Evolutionary conservation across 92 coral and sea anemone genomes (phyloP).

Genomic region (Epizoanthus illoricatus): DNA sequence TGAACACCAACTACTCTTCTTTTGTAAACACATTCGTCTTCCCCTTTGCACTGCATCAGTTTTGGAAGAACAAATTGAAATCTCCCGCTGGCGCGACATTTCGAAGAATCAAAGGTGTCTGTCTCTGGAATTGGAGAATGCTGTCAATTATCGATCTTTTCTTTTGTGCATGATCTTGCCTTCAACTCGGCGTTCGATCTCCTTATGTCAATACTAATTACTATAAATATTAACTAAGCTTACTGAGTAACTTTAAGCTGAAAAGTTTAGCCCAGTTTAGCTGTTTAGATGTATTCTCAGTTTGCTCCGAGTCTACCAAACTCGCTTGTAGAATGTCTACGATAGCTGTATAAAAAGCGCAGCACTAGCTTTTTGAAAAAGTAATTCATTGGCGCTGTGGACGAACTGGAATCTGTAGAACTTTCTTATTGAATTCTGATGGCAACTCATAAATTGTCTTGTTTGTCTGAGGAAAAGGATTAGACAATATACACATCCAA

Average conservation of each 20-base stretch:
- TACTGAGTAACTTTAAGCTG: not conserved
- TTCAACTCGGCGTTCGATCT: not conserved
- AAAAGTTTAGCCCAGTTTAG: not conserved
- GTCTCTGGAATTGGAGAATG: not conserved
- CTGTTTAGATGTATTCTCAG: not conserved
- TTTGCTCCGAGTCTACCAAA: not conserved
- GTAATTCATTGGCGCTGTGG: not conserved
- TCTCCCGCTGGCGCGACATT: not conserved
- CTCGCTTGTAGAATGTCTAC: not conserved
- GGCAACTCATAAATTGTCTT: not conserved
- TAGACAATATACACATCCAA: not conserved
- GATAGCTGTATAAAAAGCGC: not conserved
- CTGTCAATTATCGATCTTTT: not conserved
- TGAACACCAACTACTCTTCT: not conserved
- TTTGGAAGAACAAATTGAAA: not conserved
- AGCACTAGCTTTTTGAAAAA: not conserved
- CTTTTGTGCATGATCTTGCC: not conserved
- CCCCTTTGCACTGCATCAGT: not conserved
- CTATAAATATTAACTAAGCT: too few relatives aligned
- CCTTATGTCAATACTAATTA: not conserved
- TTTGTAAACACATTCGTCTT: conserved; percentile 10
- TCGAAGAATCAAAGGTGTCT: not conserved
- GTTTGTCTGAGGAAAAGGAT: not conserved
- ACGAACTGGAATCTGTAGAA: not conserved
- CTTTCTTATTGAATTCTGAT: not conserved